A percentile compares a stretch with the other conserved stretches of the same genome.
phyloP scores from a whole-genome alignment of 2,113 vertebrate genomes.

The Stegastes partitus region DNA sequence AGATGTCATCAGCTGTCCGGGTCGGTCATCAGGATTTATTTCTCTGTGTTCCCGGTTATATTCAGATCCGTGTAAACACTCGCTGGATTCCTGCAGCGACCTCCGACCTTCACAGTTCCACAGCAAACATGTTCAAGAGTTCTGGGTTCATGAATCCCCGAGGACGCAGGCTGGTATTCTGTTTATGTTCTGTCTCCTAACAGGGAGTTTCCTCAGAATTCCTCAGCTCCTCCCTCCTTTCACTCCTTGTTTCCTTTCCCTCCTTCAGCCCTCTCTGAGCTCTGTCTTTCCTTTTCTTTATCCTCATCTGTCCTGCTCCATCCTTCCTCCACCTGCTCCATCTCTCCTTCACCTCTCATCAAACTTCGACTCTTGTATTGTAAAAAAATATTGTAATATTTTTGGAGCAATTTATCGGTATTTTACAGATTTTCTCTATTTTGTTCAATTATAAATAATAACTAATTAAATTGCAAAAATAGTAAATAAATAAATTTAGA shows the following conservation, averaged over 20 bases:
- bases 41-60: conserved; percentile 7
- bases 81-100: conserved; percentile 49
- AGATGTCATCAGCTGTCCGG: background rate
- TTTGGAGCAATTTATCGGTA: too few species aligned
- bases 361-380: background rate
- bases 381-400: too few species aligned
- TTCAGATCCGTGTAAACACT: conserved; percentile 28
- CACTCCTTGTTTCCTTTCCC: background rate
- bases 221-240: conserved; percentile 19
- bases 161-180: conserved; percentile 24
- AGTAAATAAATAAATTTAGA: too few species aligned
- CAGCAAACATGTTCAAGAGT: conserved; percentile 44
- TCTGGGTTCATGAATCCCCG: conserved; percentile 34
- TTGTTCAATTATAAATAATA: too few species aligned
- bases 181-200: conserved; percentile 39
- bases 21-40: background rate
- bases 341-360: background rate
- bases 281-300: background rate
- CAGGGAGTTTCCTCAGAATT: conserved; percentile 55
- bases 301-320: background rate
- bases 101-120: conserved; percentile 50
- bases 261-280: background rate
- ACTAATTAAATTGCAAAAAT: too few species aligned
- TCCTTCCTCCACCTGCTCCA: background rate
- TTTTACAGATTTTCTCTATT: too few species aligned